Evolutionary conservation across 2,888 invertebrate genomes (phyloP).

Genomic region (Beris chalybata): DNA sequence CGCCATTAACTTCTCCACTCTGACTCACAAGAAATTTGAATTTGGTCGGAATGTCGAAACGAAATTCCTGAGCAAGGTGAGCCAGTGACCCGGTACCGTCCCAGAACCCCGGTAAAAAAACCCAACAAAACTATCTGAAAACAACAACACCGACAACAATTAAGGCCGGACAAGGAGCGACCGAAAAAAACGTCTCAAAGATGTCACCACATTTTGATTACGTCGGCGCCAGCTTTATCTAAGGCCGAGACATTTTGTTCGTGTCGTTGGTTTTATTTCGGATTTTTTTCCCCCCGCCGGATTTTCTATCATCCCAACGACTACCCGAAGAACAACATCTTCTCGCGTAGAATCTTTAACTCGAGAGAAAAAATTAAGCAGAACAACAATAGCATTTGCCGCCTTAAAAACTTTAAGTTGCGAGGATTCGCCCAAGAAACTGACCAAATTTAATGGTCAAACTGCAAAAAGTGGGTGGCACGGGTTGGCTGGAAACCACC

Average conservation of each 20-base stretch:
- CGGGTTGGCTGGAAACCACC: slow-evolving; percentile 3
- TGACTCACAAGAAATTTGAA: slow-evolving; percentile 27
- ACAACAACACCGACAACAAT: slow-evolving; percentile 16
- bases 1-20: slow-evolving; percentile 16
- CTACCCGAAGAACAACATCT: neutral
- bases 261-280: slow-evolving; percentile 17
- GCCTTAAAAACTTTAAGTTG: neutral
- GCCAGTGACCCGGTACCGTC: slow-evolving; percentile 7
- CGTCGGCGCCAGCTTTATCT: slow-evolving; percentile 56
- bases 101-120: neutral
- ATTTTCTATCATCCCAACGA: neutral
- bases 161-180: slow-evolving; percentile 24
- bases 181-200: slow-evolving; percentile 34
- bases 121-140: neutral
- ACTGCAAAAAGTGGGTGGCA: slow-evolving; percentile 19
- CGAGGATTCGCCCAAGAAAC: neutral
- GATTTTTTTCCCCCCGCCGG: neutral
- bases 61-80: slow-evolving; percentile 22
- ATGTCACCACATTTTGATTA: slow-evolving; percentile 48
- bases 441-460: neutral
- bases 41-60: slow-evolving; percentile 17
- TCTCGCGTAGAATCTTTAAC: neutral
- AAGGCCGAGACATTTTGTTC: slow-evolving; percentile 55
- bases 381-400: neutral
- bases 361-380: neutral